A percentile compares a stretch with the other conserved stretches of the same genome.
These are phyloP conservation scores for Scartelaos histophorus DNA, from an alignment of 2,113 vertebrate genomes.

Conservation along the genomic window DNA sequence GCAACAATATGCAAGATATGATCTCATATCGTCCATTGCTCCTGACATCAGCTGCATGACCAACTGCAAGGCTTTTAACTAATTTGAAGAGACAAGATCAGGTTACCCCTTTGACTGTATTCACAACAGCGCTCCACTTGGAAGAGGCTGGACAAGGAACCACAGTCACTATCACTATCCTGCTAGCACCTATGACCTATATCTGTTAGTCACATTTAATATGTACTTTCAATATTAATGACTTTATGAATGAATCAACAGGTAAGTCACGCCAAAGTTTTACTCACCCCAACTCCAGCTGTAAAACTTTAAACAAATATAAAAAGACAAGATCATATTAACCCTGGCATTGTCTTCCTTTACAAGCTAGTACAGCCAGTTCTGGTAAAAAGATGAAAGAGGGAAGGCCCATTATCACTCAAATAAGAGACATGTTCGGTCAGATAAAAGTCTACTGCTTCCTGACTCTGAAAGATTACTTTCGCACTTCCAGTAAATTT, in stretches of 20 bases:
- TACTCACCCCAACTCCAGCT: slow-evolving; percentile 28
- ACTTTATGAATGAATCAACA: not conserved
- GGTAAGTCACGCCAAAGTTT: slow-evolving; percentile 10
- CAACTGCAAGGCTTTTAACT: slow-evolving; percentile 62
- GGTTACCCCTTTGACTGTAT: slow-evolving; percentile 46
- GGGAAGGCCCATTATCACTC: slow-evolving; percentile 2
- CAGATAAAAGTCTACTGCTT: slow-evolving; percentile 10
- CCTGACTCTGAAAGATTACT: slow-evolving; percentile 8
- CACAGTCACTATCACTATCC: not conserved
- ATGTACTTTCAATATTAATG: not conserved
- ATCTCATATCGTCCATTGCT: slow-evolving; percentile 28
- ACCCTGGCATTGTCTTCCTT: slow-evolving; percentile 17
- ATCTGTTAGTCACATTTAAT: not conserved
- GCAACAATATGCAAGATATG: slow-evolving; percentile 27
- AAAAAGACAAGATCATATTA: slow-evolving; percentile 39
- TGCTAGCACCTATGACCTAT: not conserved
- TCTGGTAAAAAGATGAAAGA: slow-evolving; percentile 23
- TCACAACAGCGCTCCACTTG: slow-evolving; percentile 48
- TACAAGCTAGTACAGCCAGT: slow-evolving; percentile 36
- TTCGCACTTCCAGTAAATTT: slow-evolving; percentile 18
- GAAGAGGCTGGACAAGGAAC: slow-evolving; percentile 17
- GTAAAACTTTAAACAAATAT: slow-evolving; percentile 29
- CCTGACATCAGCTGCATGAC: slow-evolving; percentile 31
- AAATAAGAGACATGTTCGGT: slow-evolving; percentile 5
- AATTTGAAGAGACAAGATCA: slow-evolving; percentile 62